These are phyloP conservation scores for Embiotoca jacksoni DNA, from an alignment of 2,113 vertebrate genomes.

Conservation along the genomic window DNA sequence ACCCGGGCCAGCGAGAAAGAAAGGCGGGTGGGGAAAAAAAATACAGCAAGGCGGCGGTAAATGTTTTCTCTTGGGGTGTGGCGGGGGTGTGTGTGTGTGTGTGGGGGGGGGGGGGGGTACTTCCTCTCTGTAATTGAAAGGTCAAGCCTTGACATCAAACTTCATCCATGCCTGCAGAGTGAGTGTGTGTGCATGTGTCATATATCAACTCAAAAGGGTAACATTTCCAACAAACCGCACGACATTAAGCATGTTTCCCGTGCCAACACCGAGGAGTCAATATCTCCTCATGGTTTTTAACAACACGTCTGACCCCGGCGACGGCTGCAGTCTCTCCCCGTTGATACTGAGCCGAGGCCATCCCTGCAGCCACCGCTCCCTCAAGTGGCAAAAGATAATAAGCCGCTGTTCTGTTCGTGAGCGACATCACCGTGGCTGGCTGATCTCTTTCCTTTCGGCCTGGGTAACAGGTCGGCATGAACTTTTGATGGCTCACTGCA, in stretches of 20 bases:
- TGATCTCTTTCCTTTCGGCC: background rate
- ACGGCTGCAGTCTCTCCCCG: background rate
- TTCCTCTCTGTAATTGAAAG: conserved; percentile 44
- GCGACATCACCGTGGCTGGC: background rate
- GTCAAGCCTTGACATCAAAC: conserved; percentile 49
- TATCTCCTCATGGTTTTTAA: conserved; percentile 12
- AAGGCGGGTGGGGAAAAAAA: background rate
- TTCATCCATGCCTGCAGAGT: conserved; percentile 25
- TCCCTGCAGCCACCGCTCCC: conserved; percentile 44
- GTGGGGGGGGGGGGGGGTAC: background rate
- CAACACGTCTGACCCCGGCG: conserved; percentile 9
- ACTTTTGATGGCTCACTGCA: conserved; percentile 34
- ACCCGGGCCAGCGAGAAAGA: background rate
- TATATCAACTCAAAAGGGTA: conserved; percentile 29
- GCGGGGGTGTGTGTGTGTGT: no score
- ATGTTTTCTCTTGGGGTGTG: conserved; percentile 2
- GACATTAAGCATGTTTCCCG: background rate
- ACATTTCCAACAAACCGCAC: background rate
- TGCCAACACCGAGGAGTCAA: background rate
- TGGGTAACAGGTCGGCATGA: background rate
- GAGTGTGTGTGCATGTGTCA: background rate
- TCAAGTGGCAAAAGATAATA: conserved; percentile 31
- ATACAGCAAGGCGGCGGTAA: background rate
- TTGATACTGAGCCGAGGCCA: background rate
- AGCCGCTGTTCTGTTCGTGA: conserved; percentile 12